Base-by-base conservation (phyloP, 2,113 vertebrate genomes). In the Hyperopisus bebe region DNA sequence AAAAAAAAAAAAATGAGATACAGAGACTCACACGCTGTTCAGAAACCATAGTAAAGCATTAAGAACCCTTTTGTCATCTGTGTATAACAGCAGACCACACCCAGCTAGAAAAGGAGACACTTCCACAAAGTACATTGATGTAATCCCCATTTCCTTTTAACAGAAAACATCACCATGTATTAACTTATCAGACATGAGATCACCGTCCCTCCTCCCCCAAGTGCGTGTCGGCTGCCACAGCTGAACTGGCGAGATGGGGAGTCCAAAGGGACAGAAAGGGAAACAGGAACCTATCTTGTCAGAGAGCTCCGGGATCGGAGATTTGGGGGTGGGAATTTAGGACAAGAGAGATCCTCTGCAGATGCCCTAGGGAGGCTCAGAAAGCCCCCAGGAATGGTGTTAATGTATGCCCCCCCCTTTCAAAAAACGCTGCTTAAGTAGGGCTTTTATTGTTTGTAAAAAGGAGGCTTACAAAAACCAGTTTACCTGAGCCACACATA, bases 1-100 rank as follows among this genome's bases (percentile, higher is more conserved):
- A n/a, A n/a, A n/a, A n/a, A n/a, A n/a, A n/a, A 31, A 86, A 77
- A 91, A 88, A 90, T 39, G 44, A 55, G 35, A 39, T n/a, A 27
- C 15, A 47, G 46, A 53, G 46, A n/a, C 47, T 46, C 1, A n/a
- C 47, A 35, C 11, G 13, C 86, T 31, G 46, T 39, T 77, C 70
- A 35, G 70, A 77, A 77, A 35, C 19, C 35, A 13, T 21, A 13
- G 27, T 24, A 9, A 7, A n/a, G 55, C n/a, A 88, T 35, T 87
- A 55, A 11, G 17, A 47, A 5, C 3, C 27, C 1, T 27, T 85
- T 39, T 87, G n/a, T 88, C 53, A 87, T 87, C 11, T 39, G 4
- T 9, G 50, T 39, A 35, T 24, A 66, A 88, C 51, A 10, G 35
- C 86, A 88, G 55, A 3, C 51, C 39, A 7, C 55, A 66, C 86